Percentiles rank a stretch among this genome's conserved stretches.
These are phyloP conservation scores for Gari tellinella DNA, from an alignment of 2,888 invertebrate species.

Conservation along the genomic window DNA sequence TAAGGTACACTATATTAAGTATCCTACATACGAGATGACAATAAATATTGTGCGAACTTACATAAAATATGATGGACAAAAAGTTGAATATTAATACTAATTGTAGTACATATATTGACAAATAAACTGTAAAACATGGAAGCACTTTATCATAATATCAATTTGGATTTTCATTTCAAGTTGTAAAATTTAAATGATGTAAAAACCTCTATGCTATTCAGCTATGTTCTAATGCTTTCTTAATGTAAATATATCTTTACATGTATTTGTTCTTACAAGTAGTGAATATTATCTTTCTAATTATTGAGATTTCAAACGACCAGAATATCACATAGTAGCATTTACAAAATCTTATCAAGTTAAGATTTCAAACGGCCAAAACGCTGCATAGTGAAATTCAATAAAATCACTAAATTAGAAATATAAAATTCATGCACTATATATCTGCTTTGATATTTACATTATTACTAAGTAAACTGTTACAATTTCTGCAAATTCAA, in stretches of 20 bases:
- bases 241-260: too few species aligned
- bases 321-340: neutral
- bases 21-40: too few species aligned
- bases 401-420: too few species aligned
- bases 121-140: neutral
- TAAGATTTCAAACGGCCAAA: conserved; percentile 9
- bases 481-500: neutral
- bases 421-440: too few species aligned
- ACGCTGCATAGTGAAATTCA: neutral
- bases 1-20: too few species aligned
- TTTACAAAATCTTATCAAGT: neutral
- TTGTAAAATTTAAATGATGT: neutral
- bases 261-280: too few species aligned
- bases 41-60: too few species aligned
- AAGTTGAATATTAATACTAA: too few species aligned
- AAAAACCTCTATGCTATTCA: neutral
- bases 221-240: too few species aligned
- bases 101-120: neutral
- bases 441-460: neutral
- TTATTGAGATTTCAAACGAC: conserved; percentile 7
- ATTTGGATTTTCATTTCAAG: conserved; percentile 6
- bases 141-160: conserved; percentile 3
- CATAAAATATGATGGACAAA: too few species aligned
- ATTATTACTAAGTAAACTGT: neutral
- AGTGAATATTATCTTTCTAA: neutral